Percentiles rank a stretch among this genome's conserved stretches.
Evolutionary conservation across 1,140 invertebrate species (phyloP).

Genomic region (Teleopsis dalmanni): DNA sequence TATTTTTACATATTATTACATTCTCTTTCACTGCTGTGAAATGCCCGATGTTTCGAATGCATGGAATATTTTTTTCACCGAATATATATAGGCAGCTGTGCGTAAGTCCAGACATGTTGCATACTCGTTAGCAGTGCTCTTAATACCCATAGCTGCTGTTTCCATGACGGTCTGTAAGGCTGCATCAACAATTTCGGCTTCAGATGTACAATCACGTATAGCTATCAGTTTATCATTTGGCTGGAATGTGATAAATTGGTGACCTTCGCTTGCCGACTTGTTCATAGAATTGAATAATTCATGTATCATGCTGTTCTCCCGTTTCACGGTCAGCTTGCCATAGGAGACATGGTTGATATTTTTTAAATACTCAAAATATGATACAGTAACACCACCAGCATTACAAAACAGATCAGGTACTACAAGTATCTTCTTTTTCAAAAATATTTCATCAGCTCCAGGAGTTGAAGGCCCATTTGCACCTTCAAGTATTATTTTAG

Average conservation of each 20-base stretch:
- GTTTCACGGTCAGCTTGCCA: slow-evolving; percentile 68
- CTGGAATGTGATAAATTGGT: slow-evolving; percentile 15
- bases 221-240: slow-evolving; percentile 55
- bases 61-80: slow-evolving; percentile 77
- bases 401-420: slow-evolving; percentile 81
- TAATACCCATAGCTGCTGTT: slow-evolving; percentile 59
- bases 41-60: slow-evolving; percentile 67
- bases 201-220: slow-evolving; percentile 49
- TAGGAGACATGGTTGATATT: slow-evolving; percentile 86
- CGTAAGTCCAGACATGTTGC: slow-evolving; percentile 72
- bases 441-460: slow-evolving; percentile 68
- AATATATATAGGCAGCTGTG: slow-evolving; percentile 73
- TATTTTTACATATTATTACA: too few species aligned
- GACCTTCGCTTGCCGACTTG: slow-evolving; percentile 14
- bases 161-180: slow-evolving; percentile 77
- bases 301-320: slow-evolving; percentile 20
- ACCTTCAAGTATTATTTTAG: slow-evolving; percentile 68
- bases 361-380: slow-evolving; percentile 90
- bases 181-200: slow-evolving; percentile 77
- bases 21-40: slow-evolving; percentile 19
- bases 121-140: slow-evolving; percentile 61
- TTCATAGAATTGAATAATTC: slow-evolving; percentile 31
- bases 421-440: slow-evolving; percentile 65
- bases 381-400: slow-evolving; percentile 83
- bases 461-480: slow-evolving; percentile 85